Conservation (phyloP, 2,797 vertebrate species). For the Anabas testudineus region DNA sequence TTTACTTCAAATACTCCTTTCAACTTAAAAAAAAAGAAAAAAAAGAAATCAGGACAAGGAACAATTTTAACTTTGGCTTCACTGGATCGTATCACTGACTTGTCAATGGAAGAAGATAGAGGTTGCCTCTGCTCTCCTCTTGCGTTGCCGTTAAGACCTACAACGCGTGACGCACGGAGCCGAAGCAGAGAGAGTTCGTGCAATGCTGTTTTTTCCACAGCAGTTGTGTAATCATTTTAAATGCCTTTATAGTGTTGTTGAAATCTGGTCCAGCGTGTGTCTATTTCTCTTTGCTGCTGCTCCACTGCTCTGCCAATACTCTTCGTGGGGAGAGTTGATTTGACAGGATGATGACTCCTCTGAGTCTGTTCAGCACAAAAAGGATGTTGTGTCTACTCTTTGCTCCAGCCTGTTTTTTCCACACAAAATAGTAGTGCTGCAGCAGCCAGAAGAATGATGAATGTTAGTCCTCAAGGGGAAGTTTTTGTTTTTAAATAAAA, state of each 20-base stretch:
- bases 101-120: neutral
- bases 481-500: neutral
- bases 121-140: neutral
- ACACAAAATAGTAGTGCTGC: neutral
- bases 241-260: constrained; percentile 32
- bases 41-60: constrained; percentile 5
- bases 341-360: constrained; percentile 61
- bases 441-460: constrained; percentile 6
- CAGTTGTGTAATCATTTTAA: constrained; percentile 33
- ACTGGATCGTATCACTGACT: neutral
- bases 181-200: constrained; percentile 6
- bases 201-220: constrained; percentile 8
- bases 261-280: neutral
- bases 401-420: constrained; percentile 22
- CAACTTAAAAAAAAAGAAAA: neutral
- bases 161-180: neutral
- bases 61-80: neutral
- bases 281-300: constrained; percentile 19
- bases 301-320: constrained; percentile 26
- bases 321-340: constrained; percentile 56
- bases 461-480: constrained; percentile 11
- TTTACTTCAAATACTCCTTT: constrained; percentile 3
- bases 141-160: neutral
- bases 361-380: constrained; percentile 52
- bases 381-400: constrained; percentile 72